These are phyloP conservation scores for Corythornis leucogaster DNA, from an alignment of 2,797 vertebrate genomes.

Conservation along the genomic window DNA sequence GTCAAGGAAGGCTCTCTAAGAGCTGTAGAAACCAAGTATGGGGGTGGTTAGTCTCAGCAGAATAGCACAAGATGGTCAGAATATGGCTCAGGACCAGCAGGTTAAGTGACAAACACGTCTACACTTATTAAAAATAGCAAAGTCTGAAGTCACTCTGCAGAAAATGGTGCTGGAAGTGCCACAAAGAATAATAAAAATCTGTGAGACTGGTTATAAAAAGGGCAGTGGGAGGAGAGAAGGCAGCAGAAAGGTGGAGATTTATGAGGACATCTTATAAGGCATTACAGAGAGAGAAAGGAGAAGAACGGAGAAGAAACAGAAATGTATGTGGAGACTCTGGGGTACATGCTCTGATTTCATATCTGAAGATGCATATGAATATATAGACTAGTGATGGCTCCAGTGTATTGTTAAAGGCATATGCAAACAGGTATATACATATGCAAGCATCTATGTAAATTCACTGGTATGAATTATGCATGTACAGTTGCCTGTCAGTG, in stretches of 20 bases:
- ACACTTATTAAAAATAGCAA: background rate
- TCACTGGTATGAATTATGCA: background rate
- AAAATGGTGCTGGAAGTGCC: background rate
- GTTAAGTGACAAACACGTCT: background rate
- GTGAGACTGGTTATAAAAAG: background rate
- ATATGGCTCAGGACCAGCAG: background rate
- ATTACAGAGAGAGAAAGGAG: background rate
- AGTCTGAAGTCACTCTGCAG: slow-evolving; percentile 12
- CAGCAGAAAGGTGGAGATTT: slow-evolving; percentile 34
- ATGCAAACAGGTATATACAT: background rate
- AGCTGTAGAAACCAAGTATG: background rate
- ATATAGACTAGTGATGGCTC: background rate
- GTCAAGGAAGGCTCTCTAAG: background rate
- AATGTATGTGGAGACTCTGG: background rate
- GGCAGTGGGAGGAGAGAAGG: background rate
- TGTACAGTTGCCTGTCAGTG: background rate
- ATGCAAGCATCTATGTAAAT: background rate
- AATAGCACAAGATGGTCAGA: background rate
- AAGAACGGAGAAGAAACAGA: background rate
- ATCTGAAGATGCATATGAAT: background rate
- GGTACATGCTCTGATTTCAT: background rate
- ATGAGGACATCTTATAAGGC: background rate
- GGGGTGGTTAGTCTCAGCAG: background rate
- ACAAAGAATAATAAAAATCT: slow-evolving; percentile 29
- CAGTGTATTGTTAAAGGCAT: background rate